These are phyloP conservation scores for Operophtera brumata DNA, from an alignment of 2,888 invertebrate species.

Conservation along the genomic window DNA sequence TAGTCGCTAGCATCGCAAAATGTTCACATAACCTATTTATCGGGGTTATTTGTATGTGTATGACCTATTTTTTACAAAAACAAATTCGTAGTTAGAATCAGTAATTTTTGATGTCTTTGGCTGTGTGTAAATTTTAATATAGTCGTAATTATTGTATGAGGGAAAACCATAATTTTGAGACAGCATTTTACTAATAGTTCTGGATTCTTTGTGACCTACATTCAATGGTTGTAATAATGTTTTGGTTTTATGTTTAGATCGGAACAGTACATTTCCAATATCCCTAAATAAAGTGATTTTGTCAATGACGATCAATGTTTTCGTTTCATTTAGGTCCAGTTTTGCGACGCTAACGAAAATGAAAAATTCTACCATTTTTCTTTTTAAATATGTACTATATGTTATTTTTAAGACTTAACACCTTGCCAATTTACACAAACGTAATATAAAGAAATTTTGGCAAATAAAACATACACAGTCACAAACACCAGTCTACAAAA, in stretches of 20 bases:
- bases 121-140: conserved; percentile 77
- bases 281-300: conserved; percentile 75
- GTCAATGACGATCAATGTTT: conserved; percentile 58
- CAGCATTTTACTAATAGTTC: conserved; percentile 65
- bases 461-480: background rate
- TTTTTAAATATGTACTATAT: conserved; percentile 33
- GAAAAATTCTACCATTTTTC: conserved; percentile 73
- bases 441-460: background rate
- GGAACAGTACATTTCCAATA: conserved; percentile 67
- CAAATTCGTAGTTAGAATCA: conserved; percentile 68
- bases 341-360: conserved; percentile 69
- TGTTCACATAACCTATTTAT: conserved; percentile 78
- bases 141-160: conserved; percentile 55
- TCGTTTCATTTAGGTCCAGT: conserved; percentile 54
- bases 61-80: conserved; percentile 60
- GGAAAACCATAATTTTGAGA: conserved; percentile 73
- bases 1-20: conserved; percentile 80
- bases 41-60: conserved; percentile 60
- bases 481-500: background rate
- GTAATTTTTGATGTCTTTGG: conserved; percentile 78
- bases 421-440: background rate
- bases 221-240: conserved; percentile 57
- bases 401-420: conserved; percentile 1
- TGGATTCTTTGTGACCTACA: conserved; percentile 61
- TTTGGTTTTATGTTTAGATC: conserved; percentile 75